Base-by-base conservation (phyloP, 2,113 vertebrate genomes). In the Ophthalmotilapia sp. region DNA sequence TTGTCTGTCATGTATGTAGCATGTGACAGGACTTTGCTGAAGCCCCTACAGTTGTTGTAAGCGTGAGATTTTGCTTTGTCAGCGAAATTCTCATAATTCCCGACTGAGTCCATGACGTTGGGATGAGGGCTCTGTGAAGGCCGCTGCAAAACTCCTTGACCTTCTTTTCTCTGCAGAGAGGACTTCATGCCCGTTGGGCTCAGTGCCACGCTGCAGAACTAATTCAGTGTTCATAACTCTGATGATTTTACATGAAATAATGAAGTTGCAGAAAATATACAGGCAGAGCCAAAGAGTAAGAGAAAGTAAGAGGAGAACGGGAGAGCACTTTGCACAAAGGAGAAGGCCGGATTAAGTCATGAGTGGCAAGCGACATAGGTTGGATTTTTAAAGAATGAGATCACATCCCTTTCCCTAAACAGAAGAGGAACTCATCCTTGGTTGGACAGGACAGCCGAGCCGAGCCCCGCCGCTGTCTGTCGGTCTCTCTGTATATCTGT, bases 341-440 rank as follows among this genome's bases (percentile, higher is more conserved):
- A 96, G 95, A 97, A 96, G 96, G 96, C 96, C 96, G 96, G 96
- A 97, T 97, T 97, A 97, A 97, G 96, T 96, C 95, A 95, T 94
- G 95, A 97, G 94, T 91, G 93, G 97, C 96, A 96, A 97, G 97
- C 96, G 96, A 97, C 96, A 97, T 97, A 97, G 96, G 96, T 97
- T 96, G 95, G 95, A 98, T 98, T 97, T 97, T 96, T 98, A 93
- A 83, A 87, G 60, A 95, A 96, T 99, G 97, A 98, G 96, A 97
- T 99, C 98, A 98, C 93, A 97, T 98, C 97, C 97, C 97, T 89
- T 96, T 95, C 94, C 95, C 96, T 82, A 94, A 95, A 95, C 97
- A 97, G 97, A 96, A 95, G 89, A 96, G 95, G 96, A 97, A 95
- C 96, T 95, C 94, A 89, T 96, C 89, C 93, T 96, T 89, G 93